A percentile compares a stretch with the other conserved stretches of the same genome.
phyloP scores from a whole-genome alignment of 2,888 invertebrate genomes.

The Chloroclysta siterata region DNA sequence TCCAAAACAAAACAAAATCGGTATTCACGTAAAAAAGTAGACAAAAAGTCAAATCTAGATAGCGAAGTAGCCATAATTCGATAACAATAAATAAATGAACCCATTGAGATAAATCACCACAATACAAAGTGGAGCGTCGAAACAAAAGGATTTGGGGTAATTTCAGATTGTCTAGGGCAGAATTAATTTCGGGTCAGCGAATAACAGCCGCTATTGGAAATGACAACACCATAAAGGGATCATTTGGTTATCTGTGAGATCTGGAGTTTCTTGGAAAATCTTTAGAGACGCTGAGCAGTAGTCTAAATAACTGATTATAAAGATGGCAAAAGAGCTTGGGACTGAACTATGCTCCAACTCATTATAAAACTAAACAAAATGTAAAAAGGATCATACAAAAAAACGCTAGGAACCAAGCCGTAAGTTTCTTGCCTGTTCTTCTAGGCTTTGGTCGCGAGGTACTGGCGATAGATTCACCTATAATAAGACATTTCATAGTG shows the following conservation, averaged over 20 bases:
- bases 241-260: constrained; percentile 3
- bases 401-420: no score
- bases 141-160: constrained; percentile 26
- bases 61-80: constrained; percentile 2
- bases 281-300: neutral
- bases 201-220: constrained; percentile 18
- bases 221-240: constrained; percentile 14
- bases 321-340: no score
- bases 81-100: constrained; percentile 25
- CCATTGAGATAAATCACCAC: constrained; percentile 23
- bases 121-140: constrained; percentile 16
- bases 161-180: constrained; percentile 20
- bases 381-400: no score
- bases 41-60: neutral
- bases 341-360: no score
- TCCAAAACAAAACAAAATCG: no score
- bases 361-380: no score
- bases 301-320: no score
- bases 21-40: no score
- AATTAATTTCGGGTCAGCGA: constrained; percentile 30
- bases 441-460: no score
- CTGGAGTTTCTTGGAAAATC: constrained; percentile 4
- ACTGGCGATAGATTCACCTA: no score
- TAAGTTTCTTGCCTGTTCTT: no score
- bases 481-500: no score